Base-by-base conservation (phyloP, 2,888 invertebrate genomes). In the Dicycla oo region DNA sequence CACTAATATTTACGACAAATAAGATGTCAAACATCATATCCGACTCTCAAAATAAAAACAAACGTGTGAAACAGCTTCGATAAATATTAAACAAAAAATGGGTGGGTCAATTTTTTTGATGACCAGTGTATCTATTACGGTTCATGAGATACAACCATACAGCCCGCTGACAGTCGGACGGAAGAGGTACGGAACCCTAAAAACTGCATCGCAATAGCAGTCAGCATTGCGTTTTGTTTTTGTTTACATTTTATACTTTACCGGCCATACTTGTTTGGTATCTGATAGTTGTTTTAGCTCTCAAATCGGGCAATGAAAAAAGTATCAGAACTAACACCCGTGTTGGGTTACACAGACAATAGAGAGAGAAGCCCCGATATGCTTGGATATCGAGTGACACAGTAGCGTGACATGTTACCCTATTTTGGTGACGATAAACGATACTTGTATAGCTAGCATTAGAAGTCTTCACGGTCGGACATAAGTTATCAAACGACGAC, bases 351-450 rank as follows among this genome's bases (percentile, higher is more conserved):
- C 70, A 78, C 76, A 76, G 82, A 62, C 70, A 81, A 81, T 71
- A 75, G 72, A 80, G 70, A 81, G 76, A 81, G 86, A 88, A 88
- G 86, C 86, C 86, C 89, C 88, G 79, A 86, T 88, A 84, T 84
- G 83, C 86, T 73, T 79, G 78, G 65, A 84, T 90, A 90, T 90
- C 87, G 82, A 71, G 83, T 91, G 76, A n/a, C n/a, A 85, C 90
- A 78, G 83, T 87, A 84, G 78, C 72, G 81, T 81, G 84, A 84
- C 81, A 83, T 80, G 85, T 78, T 82, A 83, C 86, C 80, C 86
- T 85, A 86, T 86, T 85, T 86, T 74, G 69, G 74, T 84, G 75
- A 69, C 54, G 67, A 68, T 71, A 86, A 80, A 75, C 64, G 69
- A 83, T 81, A 82, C 69, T 62, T 43, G 56, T 63, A 61, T 58